Percentiles rank a stretch among this genome's conserved stretches.
Evolutionary conservation across 2,113 vertebrate species (phyloP).

Genomic region (Cranoglanis bouderius): DNA sequence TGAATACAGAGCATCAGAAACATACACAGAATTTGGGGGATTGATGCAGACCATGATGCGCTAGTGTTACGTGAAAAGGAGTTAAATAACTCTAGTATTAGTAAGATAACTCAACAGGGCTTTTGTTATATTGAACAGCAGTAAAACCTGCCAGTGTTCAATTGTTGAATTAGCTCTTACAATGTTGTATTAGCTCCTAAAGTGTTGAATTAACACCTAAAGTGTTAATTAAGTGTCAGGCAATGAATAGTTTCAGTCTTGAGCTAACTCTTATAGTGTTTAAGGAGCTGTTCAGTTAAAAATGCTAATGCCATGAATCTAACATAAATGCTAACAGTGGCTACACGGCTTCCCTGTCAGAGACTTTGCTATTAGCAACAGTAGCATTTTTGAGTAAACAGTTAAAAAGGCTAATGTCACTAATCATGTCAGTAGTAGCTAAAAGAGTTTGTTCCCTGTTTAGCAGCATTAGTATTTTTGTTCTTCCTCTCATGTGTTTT

Average conservation of each 20-base stretch:
- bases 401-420: not conserved
- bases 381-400: not conserved
- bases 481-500: not conserved
- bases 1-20: not conserved
- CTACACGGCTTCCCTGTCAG: not conserved
- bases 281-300: not conserved
- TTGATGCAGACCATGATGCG: no score
- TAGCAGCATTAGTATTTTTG: not conserved
- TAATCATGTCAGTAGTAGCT: not conserved
- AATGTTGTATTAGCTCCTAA: not conserved
- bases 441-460: not conserved
- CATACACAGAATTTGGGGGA: not conserved
- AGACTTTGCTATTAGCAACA: not conserved
- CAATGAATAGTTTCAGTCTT: not conserved
- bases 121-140: not conserved
- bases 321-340: not conserved
- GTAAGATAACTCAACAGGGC: not conserved
- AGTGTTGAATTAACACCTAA: not conserved
- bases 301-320: not conserved
- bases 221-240: not conserved
- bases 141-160: not conserved
- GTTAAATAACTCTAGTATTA: not conserved
- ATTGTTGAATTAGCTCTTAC: not conserved
- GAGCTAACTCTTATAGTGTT: not conserved
- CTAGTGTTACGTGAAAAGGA: not conserved